These are phyloP conservation scores for Alligator sinensis DNA, from an alignment of 2,113 vertebrate genomes.

Conservation along the genomic window DNA sequence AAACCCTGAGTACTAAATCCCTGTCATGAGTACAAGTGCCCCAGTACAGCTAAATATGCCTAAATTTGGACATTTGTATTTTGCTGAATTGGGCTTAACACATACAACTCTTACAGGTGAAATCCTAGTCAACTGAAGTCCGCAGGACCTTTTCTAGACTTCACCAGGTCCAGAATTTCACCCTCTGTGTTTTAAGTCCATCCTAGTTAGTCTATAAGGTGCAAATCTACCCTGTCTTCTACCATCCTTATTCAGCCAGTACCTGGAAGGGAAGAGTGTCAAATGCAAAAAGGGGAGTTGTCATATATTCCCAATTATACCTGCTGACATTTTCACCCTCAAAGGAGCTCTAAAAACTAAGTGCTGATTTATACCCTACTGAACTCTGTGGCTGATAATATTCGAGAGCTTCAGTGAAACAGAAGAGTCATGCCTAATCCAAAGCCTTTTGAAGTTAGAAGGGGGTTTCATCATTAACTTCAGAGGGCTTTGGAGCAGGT, in stretches of 20 bases:
- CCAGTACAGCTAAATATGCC: neutral
- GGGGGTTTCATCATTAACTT: neutral
- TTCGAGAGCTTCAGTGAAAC: constrained; percentile 24
- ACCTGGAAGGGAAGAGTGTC: neutral
- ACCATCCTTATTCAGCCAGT: neutral
- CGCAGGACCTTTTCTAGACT: neutral
- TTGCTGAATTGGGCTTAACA: neutral
- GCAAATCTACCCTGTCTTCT: neutral
- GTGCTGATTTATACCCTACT: neutral
- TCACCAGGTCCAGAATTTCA: neutral
- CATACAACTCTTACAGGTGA: neutral
- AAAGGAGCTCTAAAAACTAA: neutral
- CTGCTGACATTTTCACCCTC: neutral
- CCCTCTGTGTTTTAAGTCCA: neutral
- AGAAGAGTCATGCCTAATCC: neutral
- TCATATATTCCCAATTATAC: neutral
- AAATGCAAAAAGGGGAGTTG: neutral
- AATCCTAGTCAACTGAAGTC: neutral
- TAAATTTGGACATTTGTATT: neutral
- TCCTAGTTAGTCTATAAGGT: too few relatives aligned
- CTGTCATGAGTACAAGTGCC: too few relatives aligned
- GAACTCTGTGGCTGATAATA: neutral
- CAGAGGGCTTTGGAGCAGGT: neutral
- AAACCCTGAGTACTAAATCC: too few relatives aligned
- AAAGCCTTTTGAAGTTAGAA: neutral